Evolutionary conservation across 2,888 invertebrate genomes (phyloP).

Genomic region (Leptopterna dolabrata): DNA sequence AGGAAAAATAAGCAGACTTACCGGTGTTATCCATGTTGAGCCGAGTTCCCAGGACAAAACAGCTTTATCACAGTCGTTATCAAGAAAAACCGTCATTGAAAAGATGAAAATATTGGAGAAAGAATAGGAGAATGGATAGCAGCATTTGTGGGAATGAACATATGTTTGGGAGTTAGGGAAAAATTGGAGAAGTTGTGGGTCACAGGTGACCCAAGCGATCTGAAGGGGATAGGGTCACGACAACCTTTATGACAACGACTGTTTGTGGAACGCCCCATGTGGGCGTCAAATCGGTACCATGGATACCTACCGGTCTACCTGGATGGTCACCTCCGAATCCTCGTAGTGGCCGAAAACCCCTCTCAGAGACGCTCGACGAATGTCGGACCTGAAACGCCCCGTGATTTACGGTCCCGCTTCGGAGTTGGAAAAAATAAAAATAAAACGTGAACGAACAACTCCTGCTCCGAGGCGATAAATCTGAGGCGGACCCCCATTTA

Average conservation of each 20-base stretch:
- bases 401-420: conserved; percentile 12
- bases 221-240: not conserved
- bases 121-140: not conserved
- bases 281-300: too few relatives aligned
- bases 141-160: not conserved
- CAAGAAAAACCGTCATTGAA: not conserved
- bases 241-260: too few relatives aligned
- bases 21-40: not conserved
- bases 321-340: not conserved
- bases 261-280: too few relatives aligned
- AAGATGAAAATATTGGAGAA: not conserved
- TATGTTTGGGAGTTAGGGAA: not conserved
- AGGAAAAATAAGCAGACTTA: not conserved
- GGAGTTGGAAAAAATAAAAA: not conserved
- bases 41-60: not conserved
- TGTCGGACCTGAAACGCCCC: not conserved
- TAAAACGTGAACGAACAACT: not conserved
- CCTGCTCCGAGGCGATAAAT: conserved; percentile 32
- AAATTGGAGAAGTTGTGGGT: not conserved
- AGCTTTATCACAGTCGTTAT: not conserved
- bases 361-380: not conserved
- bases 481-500: conserved; percentile 1
- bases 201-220: not conserved
- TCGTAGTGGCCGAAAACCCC: not conserved
- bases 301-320: too few relatives aligned